Evolutionary conservation across 1,140 invertebrate species (phyloP).

Genomic region (Drosophila kurseongensis): DNA sequence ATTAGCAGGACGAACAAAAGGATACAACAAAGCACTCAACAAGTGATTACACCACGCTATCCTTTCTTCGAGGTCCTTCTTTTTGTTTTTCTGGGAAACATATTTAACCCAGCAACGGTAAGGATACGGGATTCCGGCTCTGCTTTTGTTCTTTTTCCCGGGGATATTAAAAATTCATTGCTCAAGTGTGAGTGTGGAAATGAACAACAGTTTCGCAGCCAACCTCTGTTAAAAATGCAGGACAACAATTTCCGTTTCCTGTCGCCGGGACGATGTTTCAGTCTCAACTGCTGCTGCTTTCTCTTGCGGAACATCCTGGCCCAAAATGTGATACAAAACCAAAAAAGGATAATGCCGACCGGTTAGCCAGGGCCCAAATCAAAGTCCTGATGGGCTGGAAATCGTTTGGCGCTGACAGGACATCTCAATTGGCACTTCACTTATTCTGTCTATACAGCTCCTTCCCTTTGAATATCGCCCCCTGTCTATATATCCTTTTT

Average conservation of each 20-base stretch:
- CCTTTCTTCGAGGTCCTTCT: background rate
- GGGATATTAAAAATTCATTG: constrained; percentile 70
- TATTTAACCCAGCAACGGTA: background rate
- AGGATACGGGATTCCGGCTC: constrained; percentile 13
- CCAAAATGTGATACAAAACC: background rate
- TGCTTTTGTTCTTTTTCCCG: constrained; percentile 1
- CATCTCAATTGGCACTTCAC: constrained; percentile 56
- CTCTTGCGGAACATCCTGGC: constrained; percentile 52
- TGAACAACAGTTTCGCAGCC: constrained; percentile 38
- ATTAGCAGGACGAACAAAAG: constrained; percentile 38
- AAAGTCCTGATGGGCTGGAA: constrained; percentile 20
- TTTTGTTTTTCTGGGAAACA: background rate
- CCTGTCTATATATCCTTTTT: background rate
- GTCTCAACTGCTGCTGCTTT: constrained; percentile 60
- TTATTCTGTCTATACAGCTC: background rate
- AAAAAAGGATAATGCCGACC: constrained; percentile 13
- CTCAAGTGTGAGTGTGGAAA: constrained; percentile 35
- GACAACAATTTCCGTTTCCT: constrained; percentile 81
- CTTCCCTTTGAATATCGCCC: background rate
- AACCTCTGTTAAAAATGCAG: constrained; percentile 79
- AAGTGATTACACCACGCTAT: constrained; percentile 36
- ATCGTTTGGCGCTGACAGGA: constrained; percentile 35
- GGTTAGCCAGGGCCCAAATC: constrained; percentile 34
- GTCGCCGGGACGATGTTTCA: constrained; percentile 49
- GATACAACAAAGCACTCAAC: constrained; percentile 40